Evolutionary conservation across 2,888 invertebrate genomes (phyloP).

Genomic region (Hirudinaria manillensis): DNA sequence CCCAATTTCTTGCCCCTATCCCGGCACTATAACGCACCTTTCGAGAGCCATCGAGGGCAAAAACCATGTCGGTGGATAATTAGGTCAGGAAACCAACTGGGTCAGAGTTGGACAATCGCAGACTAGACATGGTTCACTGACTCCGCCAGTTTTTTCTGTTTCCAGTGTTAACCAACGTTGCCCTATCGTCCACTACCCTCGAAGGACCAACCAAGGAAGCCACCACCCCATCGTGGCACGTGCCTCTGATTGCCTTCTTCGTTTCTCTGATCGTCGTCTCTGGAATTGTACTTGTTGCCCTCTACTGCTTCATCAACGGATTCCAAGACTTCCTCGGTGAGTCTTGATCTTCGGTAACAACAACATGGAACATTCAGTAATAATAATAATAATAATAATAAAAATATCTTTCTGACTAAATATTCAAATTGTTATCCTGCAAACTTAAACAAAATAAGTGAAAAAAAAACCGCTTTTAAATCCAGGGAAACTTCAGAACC

Average conservation of each 20-base stretch:
- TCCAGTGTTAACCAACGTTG: too few relatives aligned
- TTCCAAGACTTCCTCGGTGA: not conserved
- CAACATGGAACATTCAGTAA: not conserved
- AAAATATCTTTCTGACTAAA: not conserved
- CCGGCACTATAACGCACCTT: too few relatives aligned
- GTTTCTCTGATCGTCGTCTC: not conserved
- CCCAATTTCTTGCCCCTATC: too few relatives aligned
- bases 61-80: too few relatives aligned
- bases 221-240: not conserved
- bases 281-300: not conserved
- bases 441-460: not conserved
- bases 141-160: too few relatives aligned
- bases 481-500: not conserved
- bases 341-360: not conserved
- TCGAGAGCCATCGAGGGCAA: too few relatives aligned
- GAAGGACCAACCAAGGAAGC: too few relatives aligned
- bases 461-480: not conserved
- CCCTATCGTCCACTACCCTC: too few relatives aligned
- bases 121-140: too few relatives aligned
- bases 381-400: slow-evolving; percentile 16
- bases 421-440: not conserved
- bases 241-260: not conserved
- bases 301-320: slow-evolving; percentile 7
- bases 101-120: too few relatives aligned
- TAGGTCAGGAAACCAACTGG: too few relatives aligned